Evolutionary conservation across 2,113 vertebrate species (phyloP), one percentile per base, ranked within the genome.

Genomic region (Salvelinus fontinalis): DNA sequence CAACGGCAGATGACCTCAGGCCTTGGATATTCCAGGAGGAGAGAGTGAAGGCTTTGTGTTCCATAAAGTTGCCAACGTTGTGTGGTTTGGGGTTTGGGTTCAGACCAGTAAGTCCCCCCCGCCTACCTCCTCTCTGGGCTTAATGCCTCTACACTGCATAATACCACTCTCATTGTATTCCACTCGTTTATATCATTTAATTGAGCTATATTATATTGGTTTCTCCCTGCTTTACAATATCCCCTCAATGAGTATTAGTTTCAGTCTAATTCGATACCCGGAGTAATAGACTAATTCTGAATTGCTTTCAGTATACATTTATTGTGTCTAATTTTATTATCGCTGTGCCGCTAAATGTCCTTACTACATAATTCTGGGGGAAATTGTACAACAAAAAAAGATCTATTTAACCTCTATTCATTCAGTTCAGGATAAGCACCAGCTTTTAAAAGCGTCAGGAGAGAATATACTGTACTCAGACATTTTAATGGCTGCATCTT

Each of bases 271-370:
- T 90, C 84, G 81, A 91, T 88, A 82, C 81, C 81, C 81, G 82
- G 75, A 87, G 79, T 88, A 83, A 79, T 88, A 83, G 80, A 90
- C 88, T 83, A 85, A 88, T 87, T 69, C 81, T 83, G 80, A 87
- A 88, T 83, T 74, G 84, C 81, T 89, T 91, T 91, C 84, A 85
- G 87, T 86, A 84, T 87, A 92, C 74, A 92, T 91, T 92, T 85
- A 84, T 79, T 86, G 69, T 79, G 81, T 88, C 80, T 89, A 88
- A 89, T 91, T 88, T 83, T 85, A 90, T 88, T 91, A 60, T 84
- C 80, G 39, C 82, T 70, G 71, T 71, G 77, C 69, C 16, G 49
- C 49, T 54, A 79, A 69, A 89, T 85, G 77, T 84, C 62, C 80
- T 70, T 48, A 51, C 62, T 77, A 75, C 73, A 70, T 76, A 79